Conservation (phyloP, 1,140 invertebrate species). For the Lepidurus arcticus region DNA sequence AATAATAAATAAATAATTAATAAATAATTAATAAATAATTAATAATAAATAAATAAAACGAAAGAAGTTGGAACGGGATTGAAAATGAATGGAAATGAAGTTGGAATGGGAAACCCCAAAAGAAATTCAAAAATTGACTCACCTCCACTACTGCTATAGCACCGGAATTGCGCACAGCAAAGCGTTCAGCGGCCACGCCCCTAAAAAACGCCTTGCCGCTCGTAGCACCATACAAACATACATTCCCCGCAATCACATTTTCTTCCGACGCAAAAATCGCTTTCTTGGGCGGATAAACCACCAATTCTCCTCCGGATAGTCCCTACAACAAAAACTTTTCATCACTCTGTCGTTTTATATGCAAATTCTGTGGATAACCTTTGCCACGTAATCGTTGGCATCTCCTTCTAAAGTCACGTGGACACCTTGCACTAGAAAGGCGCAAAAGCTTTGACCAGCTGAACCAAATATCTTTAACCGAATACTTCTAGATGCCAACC, state of each 20-base stretch:
- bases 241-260: slow-evolving; percentile 97
- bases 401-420: slow-evolving; percentile 90
- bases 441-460: slow-evolving; percentile 98
- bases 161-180: slow-evolving; percentile 96
- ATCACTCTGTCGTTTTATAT: slow-evolving; percentile 1
- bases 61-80: not conserved
- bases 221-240: slow-evolving; percentile 95
- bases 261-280: slow-evolving; percentile 74
- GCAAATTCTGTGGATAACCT: slow-evolving; percentile 45
- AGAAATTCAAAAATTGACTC: slow-evolving; percentile 28
- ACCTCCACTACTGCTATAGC: slow-evolving; percentile 80
- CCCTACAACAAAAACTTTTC: slow-evolving; percentile 54
- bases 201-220: slow-evolving; percentile 89
- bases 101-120: not conserved
- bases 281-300: slow-evolving; percentile 87
- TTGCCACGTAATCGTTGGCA: slow-evolving; percentile 97
- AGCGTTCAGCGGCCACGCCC: slow-evolving; percentile 94
- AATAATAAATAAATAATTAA: no score
- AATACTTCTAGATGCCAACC: slow-evolving; percentile 76
- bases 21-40: no score
- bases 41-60: no score
- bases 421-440: slow-evolving; percentile 89
- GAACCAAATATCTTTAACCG: slow-evolving; percentile 83
- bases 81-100: no score
- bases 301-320: slow-evolving; percentile 88